Percentiles rank a stretch among this genome's conserved stretches.
These are phyloP conservation scores for Campylorhamphus procurvoides DNA, from an alignment of 2,113 vertebrate genomes.

Conservation along the genomic window DNA sequence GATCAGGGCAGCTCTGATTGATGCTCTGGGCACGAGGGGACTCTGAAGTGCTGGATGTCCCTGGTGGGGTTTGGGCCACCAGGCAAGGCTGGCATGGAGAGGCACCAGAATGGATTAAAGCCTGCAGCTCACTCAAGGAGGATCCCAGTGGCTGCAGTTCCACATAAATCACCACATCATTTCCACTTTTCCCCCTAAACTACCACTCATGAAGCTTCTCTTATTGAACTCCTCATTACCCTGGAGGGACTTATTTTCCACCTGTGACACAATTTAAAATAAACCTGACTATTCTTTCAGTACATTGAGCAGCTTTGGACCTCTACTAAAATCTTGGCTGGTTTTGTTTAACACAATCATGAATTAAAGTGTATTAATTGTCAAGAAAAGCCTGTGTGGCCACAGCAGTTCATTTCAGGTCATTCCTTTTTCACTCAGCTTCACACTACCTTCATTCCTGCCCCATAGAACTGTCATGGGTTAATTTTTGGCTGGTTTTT, in stretches of 20 bases:
- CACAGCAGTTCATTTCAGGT: not conserved
- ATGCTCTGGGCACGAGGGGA: not conserved
- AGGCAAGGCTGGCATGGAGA: not conserved
- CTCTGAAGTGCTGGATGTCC: not conserved
- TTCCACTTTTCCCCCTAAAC: not conserved
- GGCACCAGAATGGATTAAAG: not conserved
- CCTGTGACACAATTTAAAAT: not conserved
- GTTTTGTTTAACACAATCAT: not conserved
- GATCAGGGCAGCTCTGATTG: not conserved
- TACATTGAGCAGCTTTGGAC: not conserved
- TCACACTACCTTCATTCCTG: not conserved
- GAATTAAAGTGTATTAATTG: not conserved
- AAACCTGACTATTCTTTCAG: not conserved
- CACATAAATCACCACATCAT: not conserved
- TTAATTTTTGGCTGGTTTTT: not conserved
- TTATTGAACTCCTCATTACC: not conserved
- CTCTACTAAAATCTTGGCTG: not conserved
- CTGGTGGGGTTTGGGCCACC: not conserved
- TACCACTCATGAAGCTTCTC: fast-evolving
- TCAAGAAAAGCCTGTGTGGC: not conserved
- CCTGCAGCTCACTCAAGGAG: not conserved
- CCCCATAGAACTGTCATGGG: not conserved
- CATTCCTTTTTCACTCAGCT: not conserved
- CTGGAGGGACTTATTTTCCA: not conserved
- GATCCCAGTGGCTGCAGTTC: fast-evolving